phyloP scores from a whole-genome alignment of 2,797 vertebrate genomes.

The Sebastes diploproa region DNA sequence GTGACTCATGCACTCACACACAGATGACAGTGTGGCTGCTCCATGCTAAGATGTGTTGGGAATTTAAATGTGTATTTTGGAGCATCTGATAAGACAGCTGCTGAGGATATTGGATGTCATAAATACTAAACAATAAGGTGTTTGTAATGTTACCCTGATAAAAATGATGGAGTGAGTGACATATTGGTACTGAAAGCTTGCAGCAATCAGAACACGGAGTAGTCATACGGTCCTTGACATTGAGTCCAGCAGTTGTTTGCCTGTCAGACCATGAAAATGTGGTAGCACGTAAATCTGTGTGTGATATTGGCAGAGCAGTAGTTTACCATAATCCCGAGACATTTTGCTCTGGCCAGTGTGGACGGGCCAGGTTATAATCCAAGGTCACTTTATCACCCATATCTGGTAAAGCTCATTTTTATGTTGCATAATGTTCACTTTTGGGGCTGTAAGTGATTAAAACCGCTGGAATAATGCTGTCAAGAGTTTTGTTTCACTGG shows the following conservation, averaged over 20 bases:
- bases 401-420: neutral
- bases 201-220: neutral
- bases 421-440: slow-evolving; percentile 43
- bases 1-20: slow-evolving; percentile 16
- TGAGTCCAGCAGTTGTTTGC: slow-evolving; percentile 14
- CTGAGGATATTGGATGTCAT: slow-evolving; percentile 13
- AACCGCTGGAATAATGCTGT: neutral
- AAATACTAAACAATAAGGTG: slow-evolving; percentile 23
- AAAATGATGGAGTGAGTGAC: neutral
- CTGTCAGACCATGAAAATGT: slow-evolving; percentile 20
- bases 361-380: slow-evolving; percentile 58
- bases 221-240: neutral
- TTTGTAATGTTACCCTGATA: slow-evolving; percentile 6
- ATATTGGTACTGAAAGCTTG: neutral
- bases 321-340: slow-evolving; percentile 67
- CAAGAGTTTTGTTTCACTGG: neutral
- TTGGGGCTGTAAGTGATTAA: slow-evolving; percentile 23
- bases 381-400: slow-evolving; percentile 55
- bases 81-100: slow-evolving; percentile 37
- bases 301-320: slow-evolving; percentile 41
- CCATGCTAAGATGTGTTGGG: neutral
- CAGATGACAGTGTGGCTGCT: neutral
- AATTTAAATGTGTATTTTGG: slow-evolving; percentile 18
- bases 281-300: slow-evolving; percentile 55
- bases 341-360: slow-evolving; percentile 39